phyloP scores from a whole-genome alignment of 1,140 invertebrate genomes.

The Pachypeltis micranthus region DNA sequence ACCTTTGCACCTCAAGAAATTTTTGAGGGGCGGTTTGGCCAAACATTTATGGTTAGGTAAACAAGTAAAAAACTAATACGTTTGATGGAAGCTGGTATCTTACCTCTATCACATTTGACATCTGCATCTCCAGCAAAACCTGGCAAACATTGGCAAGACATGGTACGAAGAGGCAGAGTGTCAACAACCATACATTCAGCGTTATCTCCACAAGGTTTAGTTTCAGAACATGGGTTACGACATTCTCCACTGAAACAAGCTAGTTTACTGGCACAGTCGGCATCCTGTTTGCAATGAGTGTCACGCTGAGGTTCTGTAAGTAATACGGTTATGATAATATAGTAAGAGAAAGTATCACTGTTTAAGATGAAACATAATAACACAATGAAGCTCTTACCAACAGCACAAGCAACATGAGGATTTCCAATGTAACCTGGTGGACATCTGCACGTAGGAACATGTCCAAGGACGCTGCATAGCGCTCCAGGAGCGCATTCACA shows the following conservation, averaged over 20 bases:
- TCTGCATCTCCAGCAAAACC: conserved; percentile 75
- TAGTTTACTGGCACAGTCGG: conserved; percentile 69
- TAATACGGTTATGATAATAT: no score
- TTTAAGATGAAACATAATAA: background rate
- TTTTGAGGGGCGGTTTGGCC: no score
- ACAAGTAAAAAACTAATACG: background rate
- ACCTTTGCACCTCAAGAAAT: no score
- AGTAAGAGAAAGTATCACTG: no score
- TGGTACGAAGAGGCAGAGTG: conserved; percentile 71
- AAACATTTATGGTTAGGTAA: background rate
- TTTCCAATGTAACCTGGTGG: conserved; percentile 70
- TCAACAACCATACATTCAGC: conserved; percentile 71
- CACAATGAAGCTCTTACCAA: conserved; percentile 36
- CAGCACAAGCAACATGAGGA: conserved; percentile 51
- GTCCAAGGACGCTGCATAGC: conserved; percentile 62
- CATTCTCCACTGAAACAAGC: conserved; percentile 72
- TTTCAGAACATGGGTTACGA: conserved; percentile 66
- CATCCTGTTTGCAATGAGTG: conserved; percentile 61
- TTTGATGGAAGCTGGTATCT: conserved; percentile 19
- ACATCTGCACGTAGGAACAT: conserved; percentile 65
- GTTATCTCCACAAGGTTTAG: conserved; percentile 65
- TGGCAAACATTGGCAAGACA: conserved; percentile 71
- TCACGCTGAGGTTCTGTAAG: conserved; percentile 40
- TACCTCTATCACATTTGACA: conserved; percentile 64
- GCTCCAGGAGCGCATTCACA: conserved; percentile 60